A percentile compares a stretch with the other conserved stretches of the same genome.
Evolutionary conservation across 2,797 vertebrate species (phyloP).

Genomic region (Microctenopoma steveboyesi): DNA sequence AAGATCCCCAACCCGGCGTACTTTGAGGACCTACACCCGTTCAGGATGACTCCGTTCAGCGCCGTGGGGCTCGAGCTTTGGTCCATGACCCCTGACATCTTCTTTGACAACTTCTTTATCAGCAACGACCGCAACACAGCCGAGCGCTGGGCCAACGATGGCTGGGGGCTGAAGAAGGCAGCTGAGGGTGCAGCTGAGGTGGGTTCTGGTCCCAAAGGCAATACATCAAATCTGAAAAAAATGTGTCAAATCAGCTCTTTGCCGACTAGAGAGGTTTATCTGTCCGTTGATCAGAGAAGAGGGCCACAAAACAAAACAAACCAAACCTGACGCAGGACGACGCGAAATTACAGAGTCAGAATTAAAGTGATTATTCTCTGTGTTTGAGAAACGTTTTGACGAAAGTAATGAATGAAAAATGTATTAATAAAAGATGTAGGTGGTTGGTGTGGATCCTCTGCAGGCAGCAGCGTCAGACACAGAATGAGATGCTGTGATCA

Average conservation of each 20-base stretch:
- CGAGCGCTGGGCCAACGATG: slow-evolving; percentile 91
- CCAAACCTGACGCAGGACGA: no score
- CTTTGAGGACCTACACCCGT: slow-evolving; percentile 97
- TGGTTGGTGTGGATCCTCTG: no score
- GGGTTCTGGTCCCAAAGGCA: background rate
- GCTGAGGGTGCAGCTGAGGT: slow-evolving; percentile 97
- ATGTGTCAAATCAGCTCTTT: background rate
- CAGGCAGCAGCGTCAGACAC: no score
- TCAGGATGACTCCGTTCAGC: slow-evolving; percentile 92
- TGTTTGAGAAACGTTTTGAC: no score
- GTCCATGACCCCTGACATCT: slow-evolving; percentile 99
- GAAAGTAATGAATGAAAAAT: no score
- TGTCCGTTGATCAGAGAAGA: no score
- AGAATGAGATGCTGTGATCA: no score
- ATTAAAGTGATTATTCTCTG: no score
- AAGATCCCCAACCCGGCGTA: slow-evolving; percentile 95
- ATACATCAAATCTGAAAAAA: background rate
- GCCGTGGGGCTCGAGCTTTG: slow-evolving; percentile 97
- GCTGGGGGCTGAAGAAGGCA: slow-evolving; percentile 97
- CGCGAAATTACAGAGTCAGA: no score
- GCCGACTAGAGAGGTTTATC: no score
- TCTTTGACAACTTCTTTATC: slow-evolving; percentile 98
- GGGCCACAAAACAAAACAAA: no score
- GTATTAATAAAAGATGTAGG: no score
- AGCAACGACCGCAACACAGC: slow-evolving; percentile 88